These are phyloP conservation scores for Gandaritis pyraliata DNA, from an alignment of 2,888 invertebrate species.

Conservation along the genomic window DNA sequence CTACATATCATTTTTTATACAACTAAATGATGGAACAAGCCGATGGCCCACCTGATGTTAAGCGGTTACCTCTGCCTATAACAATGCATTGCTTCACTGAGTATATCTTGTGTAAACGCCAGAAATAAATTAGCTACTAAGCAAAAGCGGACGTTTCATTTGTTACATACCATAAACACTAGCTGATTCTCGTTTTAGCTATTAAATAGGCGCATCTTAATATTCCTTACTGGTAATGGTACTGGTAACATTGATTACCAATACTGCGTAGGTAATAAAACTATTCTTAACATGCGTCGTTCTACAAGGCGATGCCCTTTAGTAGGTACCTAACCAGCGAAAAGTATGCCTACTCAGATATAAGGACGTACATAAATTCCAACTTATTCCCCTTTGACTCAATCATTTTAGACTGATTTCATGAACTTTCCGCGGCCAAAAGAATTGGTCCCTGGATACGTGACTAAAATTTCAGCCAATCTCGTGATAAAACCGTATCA, in stretches of 20 bases:
- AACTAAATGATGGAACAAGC: too few species aligned
- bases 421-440: constrained; percentile 19
- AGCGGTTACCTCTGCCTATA: too few species aligned
- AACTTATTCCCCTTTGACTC: constrained; percentile 2
- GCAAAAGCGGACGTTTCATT: too few species aligned
- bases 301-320: background rate
- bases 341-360: background rate
- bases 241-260: constrained; percentile 10
- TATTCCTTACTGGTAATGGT: background rate
- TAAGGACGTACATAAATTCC: constrained; percentile 1
- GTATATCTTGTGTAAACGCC: too few species aligned
- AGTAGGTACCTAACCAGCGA: background rate
- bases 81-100: too few species aligned
- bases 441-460: constrained; percentile 30
- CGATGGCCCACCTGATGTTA: too few species aligned
- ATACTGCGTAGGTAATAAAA: constrained; percentile 9
- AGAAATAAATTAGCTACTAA: too few species aligned
- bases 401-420: constrained; percentile 14
- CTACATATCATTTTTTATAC: too few species aligned
- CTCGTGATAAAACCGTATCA: constrained; percentile 38
- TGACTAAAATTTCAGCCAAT: constrained; percentile 33
- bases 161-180: too few species aligned
- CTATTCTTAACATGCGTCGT: constrained; percentile 9
- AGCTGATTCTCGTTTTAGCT: too few species aligned
- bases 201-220: background rate